Base-by-base conservation (phyloP, 2,797 vertebrate genomes). In the Clamator glandarius region DNA sequence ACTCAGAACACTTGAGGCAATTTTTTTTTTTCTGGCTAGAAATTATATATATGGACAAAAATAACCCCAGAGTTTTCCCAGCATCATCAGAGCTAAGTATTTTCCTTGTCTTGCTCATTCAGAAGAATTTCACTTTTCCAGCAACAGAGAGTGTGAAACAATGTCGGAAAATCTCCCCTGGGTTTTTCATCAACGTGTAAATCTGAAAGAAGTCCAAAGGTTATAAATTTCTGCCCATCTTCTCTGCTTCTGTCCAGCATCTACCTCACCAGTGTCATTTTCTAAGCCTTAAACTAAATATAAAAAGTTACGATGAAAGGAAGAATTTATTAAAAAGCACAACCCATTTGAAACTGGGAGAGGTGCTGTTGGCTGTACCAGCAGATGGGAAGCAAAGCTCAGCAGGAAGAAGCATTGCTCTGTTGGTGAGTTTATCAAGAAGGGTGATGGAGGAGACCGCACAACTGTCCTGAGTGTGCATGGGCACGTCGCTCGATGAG, bases 81-180 rank as follows among this genome's bases (percentile, higher is more conserved):
- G 77, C 84, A 36, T 82, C 48, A 0, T 96, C 90, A 90, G 70
- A 87, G 66, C 77, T 67, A 93, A 92, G 29, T 86, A 80, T 78
- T 88, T 87, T 87, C 75, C 68, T 84, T n/a, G 0, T 89, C 26
- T 78, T 80, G 64, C 92, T 92, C 84, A 68, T 92, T 96, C 93
- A 94, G 90, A 94, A 92, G 79, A 90, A 79, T 87, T 96, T 87
- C 61, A 88, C 36, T 94, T 88, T 95, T 96, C 96, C 87, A 95
- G 82, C 55, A 85, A 88, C 48, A 55, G 2, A 0, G 42, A 90
- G 23, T 69, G 92, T 79, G 87, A 93, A 94, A 91, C 61, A 93
- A 72, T 70, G 83, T 84, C 11, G 3, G 52, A 87, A 85, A 76
- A 77, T 20, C 69, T 78, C 86, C 61, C 20, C 29, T 50, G 61